Base-by-base conservation (phyloP, 2,888 invertebrate genomes). In the Troglohyphantes excavatus region DNA sequence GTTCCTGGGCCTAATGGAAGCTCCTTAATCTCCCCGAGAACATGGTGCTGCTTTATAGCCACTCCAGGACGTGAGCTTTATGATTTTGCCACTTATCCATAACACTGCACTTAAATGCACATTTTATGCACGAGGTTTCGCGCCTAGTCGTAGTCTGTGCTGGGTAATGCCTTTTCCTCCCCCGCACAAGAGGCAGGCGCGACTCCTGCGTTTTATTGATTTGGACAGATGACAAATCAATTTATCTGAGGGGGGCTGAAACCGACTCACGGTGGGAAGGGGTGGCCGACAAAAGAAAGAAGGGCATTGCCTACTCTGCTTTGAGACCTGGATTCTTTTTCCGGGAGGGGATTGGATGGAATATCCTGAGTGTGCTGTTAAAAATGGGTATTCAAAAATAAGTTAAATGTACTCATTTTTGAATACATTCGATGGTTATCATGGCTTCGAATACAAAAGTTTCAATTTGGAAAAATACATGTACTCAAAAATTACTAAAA, bases 221-320 rank as follows among this genome's bases (percentile, higher is more conserved):
- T 72, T 46, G 27, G 26, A 72, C 72, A 26, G 43, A 26, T 72
- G 43, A 46, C 27, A 72, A 72, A 72, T 72, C 46, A 72, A 46
- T 72, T 72, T 46, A 72, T 72, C 72, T 72, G 13, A n/a, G 26
- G 5, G 33, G 53, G 53, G 53, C n/a, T 13, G 53, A 53, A 53
- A 53, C 53, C 53, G 53, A 53, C 53, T 53, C 53, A n/a, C 17
- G 53, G 53, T 53, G 53, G 53, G n/a, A 53, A n/a, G 53, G n/a
- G 53, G 53, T 53, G 53, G 53, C 13, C 5, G 53, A 5, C n/a
- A n/a, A 53, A 53, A 53, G 13, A 1, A 17, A 53, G 53, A 53
- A 39, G 39, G 39, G 39, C n/a, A n/a, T n/a, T n/a, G n/a, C 39
- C 39, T 39, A 13, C 13, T 33, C 3, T 33, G 33, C 33, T 39